Evolutionary conservation across 2,888 invertebrate species (phyloP), one percentile per base, ranked within the genome.

Genomic region (Tipula unca): DNA sequence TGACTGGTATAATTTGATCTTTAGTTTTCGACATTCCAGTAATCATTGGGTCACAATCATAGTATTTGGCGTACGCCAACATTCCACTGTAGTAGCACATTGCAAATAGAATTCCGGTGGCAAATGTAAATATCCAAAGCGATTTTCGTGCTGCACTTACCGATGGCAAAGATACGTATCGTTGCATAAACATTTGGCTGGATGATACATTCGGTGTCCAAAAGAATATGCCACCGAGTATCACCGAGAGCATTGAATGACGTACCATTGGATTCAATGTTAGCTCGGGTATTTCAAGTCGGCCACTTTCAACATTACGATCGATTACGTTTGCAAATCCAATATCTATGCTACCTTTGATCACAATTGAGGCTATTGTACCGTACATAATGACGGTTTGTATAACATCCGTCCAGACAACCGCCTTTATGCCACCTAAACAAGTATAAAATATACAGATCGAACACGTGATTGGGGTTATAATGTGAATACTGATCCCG

Each of bases 371-470:
- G 29, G 95, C 89, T 92, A 96, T 94, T 0, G 95, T 94, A 1
- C 94, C 94, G 86, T 94, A 93, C 95, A 96, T 96, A 4, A 94
- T 92, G 20, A 94, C 6, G 6, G 35, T 83, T 32, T 83, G 83
- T 4, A 83, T 83, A 1, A 20, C 35, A 14, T 83, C 83, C 10
- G 83, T 83, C 83, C 83, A 83, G n/a, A 83, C 83, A 17, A 83
- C 83, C 4, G 83, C 83, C 5, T 83, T 83, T 1, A 83, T 83
- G 6, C 83, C 83, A n/a, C 83, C 83, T 5, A 83, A 17, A 83
- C 83, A 92, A 0, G 98, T 98, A 91, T 98, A 98, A 91, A 98
- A 97, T 87, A 97, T 97, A 91, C 95, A 88, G 93, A 90, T 89
- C 42, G 95, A 90, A 90, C 97, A 96, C 1, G 97, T 95, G 54